Percentiles rank a stretch among this genome's conserved stretches.
Evolutionary conservation across 2,797 vertebrate species (phyloP).

Genomic region (Amphiprion clarkii): DNA sequence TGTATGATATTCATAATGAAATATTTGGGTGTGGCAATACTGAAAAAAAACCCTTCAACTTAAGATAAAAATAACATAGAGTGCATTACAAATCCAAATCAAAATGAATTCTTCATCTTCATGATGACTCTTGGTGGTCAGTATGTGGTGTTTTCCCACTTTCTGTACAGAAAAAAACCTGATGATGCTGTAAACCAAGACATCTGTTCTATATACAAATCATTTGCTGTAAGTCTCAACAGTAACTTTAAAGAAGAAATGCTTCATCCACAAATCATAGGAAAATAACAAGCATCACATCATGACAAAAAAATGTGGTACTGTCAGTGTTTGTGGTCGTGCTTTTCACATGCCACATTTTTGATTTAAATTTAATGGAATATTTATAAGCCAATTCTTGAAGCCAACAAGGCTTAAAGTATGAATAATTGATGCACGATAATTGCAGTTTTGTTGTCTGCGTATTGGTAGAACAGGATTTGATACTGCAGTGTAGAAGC

Average conservation of each 20-base stretch:
- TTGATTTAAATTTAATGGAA: background rate
- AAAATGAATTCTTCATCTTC: constrained; percentile 22
- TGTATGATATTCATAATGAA: constrained; percentile 39
- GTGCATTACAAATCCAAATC: constrained; percentile 42
- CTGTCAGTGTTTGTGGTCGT: background rate
- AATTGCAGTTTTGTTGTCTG: background rate
- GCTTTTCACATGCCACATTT: constrained; percentile 4
- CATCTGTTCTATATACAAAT: constrained; percentile 44
- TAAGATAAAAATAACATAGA: constrained; percentile 44
- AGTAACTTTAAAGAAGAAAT: constrained; percentile 25
- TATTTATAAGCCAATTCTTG: background rate
- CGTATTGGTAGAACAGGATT: constrained; percentile 25
- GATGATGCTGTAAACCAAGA: constrained; percentile 14
- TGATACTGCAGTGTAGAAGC: constrained; percentile 11
- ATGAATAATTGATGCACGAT: constrained; percentile 19
- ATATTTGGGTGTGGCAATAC: constrained; percentile 31
- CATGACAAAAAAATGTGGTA: constrained; percentile 29
- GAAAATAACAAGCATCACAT: constrained; percentile 1
- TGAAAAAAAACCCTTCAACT: constrained; percentile 11
- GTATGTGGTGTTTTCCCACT: constrained; percentile 12
- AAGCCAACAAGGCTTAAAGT: background rate
- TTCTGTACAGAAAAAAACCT: constrained; percentile 24
- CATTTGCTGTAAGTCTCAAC: constrained; percentile 15
- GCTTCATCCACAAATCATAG: constrained; percentile 32
- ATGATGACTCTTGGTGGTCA: constrained; percentile 13